Percentiles rank a stretch among this genome's conserved stretches.
Evolutionary conservation across 2,797 vertebrate genomes (phyloP).

Genomic region (Manis pentadactyla): DNA sequence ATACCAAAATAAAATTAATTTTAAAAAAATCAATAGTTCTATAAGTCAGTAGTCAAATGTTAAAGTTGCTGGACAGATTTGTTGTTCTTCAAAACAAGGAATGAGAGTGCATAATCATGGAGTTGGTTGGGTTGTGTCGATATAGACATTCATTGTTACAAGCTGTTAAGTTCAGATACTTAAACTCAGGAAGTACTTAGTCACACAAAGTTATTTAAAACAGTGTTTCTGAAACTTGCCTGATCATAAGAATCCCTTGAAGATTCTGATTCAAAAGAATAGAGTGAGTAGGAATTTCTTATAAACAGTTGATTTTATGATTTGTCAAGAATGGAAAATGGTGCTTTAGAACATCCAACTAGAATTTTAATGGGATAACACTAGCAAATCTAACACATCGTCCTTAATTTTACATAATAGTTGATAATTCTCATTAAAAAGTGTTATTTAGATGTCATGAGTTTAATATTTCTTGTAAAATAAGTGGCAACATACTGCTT

Average conservation of each 20-base stretch:
- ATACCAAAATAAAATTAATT: too few species aligned
- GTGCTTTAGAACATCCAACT: neutral
- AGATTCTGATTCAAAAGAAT: neutral
- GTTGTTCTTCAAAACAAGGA: neutral
- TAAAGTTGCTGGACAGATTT: neutral
- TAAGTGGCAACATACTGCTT: neutral
- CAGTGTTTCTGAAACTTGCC: neutral
- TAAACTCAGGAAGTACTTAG: neutral
- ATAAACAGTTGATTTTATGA: neutral
- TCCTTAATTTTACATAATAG: neutral
- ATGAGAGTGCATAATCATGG: neutral
- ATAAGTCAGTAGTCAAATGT: neutral
- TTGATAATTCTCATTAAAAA: neutral
- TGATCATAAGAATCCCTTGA: neutral
- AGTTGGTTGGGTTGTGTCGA: neutral
- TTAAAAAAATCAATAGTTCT: neutral
- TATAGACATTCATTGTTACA: neutral
- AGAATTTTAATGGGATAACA: neutral
- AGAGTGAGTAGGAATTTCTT: neutral
- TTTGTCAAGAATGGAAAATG: neutral
- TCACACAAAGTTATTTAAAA: neutral
- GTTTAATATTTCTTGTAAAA: neutral
- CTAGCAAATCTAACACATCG: neutral
- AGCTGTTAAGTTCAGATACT: neutral
- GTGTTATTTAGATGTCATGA: neutral